Evolutionary conservation across 2,113 vertebrate genomes (phyloP).

Genomic region (Psettodes erumei): DNA sequence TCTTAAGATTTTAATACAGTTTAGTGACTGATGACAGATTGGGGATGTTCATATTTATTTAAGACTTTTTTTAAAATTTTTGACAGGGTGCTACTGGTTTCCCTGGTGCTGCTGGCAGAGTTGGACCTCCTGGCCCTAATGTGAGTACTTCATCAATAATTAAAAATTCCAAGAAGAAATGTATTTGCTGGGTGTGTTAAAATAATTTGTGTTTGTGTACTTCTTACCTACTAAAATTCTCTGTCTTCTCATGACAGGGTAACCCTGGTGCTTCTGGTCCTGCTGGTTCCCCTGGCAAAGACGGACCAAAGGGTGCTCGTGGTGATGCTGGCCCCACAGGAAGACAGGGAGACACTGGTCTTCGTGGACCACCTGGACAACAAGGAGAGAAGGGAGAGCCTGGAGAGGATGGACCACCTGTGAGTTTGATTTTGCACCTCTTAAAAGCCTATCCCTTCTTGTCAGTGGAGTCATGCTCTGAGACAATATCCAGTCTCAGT

Average conservation of each 20-base stretch:
- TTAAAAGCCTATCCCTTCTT: neutral
- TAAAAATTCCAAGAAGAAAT: neutral
- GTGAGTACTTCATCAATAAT: slow-evolving; percentile 81
- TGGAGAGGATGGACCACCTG: slow-evolving; percentile 88
- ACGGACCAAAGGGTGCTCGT: slow-evolving; percentile 93
- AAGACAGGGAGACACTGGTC: slow-evolving; percentile 89
- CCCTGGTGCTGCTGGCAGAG: slow-evolving; percentile 95
- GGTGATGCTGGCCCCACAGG: slow-evolving; percentile 89
- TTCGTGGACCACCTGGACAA: slow-evolving; percentile 88
- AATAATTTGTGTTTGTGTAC: neutral
- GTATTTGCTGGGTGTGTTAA: neutral
- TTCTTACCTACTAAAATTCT: slow-evolving; percentile 10
- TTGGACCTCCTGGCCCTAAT: slow-evolving; percentile 93
- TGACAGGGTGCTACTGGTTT: slow-evolving; percentile 95
- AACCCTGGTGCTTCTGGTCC: slow-evolving; percentile 92
- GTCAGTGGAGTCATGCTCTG: neutral
- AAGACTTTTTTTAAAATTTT: slow-evolving; percentile 15
- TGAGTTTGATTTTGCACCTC: slow-evolving; percentile 68
- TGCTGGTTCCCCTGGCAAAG: slow-evolving; percentile 90
- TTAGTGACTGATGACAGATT: neutral
- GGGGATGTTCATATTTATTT: slow-evolving; percentile 2
- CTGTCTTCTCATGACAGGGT: slow-evolving; percentile 82
- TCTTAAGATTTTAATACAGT: neutral
- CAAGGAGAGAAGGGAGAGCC: slow-evolving; percentile 94
- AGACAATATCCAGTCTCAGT: slow-evolving; percentile 8